Evolutionary conservation across 2,888 invertebrate species (phyloP).

Genomic region (Abscondita cerata): DNA sequence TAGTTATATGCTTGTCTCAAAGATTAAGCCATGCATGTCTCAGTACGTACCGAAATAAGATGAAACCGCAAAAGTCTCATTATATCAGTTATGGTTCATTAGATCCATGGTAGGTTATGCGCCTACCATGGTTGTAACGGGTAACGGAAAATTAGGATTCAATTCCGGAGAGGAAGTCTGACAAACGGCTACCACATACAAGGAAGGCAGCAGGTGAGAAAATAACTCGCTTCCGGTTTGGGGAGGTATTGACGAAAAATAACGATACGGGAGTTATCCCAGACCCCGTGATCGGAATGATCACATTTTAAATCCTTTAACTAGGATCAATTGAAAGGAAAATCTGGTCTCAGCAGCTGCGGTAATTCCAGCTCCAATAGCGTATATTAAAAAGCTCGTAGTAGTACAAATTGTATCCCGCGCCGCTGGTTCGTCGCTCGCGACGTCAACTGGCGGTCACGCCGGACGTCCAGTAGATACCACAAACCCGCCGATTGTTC

Average conservation of each 20-base stretch:
- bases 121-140: slow-evolving; percentile 75
- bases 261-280: slow-evolving; percentile 67
- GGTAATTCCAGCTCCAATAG: slow-evolving; percentile 75
- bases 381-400: slow-evolving; percentile 65
- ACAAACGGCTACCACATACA: slow-evolving; percentile 75
- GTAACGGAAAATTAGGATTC: slow-evolving; percentile 79
- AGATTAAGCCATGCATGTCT: slow-evolving; percentile 73
- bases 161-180: slow-evolving; percentile 76
- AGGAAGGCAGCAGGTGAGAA: slow-evolving; percentile 77
- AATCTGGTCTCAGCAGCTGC: slow-evolving; percentile 76
- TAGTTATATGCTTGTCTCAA: slow-evolving; percentile 72
- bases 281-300: slow-evolving; percentile 65
- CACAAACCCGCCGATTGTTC: slow-evolving; percentile 40
- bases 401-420: slow-evolving; percentile 52
- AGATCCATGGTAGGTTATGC: slow-evolving; percentile 69
- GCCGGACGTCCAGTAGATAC: slow-evolving; percentile 50
- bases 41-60: slow-evolving; percentile 65
- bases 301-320: slow-evolving; percentile 55
- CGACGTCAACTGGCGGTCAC: slow-evolving; percentile 42
- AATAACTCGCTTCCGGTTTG: slow-evolving; percentile 67
- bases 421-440: slow-evolving; percentile 38
- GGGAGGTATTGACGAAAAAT: slow-evolving; percentile 73
- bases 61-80: slow-evolving; percentile 68
- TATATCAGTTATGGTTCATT: slow-evolving; percentile 67
- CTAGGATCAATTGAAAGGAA: slow-evolving; percentile 66